These are phyloP conservation scores for Helicoverpa zea DNA, from an alignment of 1,140 invertebrate species.

Conservation along the genomic window DNA sequence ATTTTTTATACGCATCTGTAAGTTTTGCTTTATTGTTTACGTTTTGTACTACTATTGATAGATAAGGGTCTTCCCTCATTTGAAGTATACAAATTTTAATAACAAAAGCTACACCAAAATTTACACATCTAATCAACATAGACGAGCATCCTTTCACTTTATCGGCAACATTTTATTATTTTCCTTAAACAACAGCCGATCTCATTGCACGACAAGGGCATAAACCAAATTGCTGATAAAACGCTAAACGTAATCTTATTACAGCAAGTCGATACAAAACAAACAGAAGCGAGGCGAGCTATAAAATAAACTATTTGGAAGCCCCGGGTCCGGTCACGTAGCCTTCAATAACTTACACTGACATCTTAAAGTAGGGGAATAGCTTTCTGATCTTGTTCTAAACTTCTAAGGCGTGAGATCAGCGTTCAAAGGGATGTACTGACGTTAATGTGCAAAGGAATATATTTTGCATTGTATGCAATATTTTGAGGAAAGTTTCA, in stretches of 20 bases:
- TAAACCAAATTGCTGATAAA: conserved; percentile 39
- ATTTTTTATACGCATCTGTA: no score
- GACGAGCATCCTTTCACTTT: not conserved
- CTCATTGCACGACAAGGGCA: not conserved
- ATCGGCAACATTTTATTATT: not conserved
- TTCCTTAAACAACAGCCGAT: not conserved
- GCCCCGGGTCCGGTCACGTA: conserved; percentile 66
- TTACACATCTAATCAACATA: not conserved
- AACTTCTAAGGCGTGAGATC: conserved; percentile 56
- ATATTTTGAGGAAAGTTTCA: conserved; percentile 2
- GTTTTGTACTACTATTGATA: no score
- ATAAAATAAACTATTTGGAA: conserved; percentile 55
- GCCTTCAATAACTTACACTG: conserved; percentile 66
- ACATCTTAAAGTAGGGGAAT: conserved; percentile 70
- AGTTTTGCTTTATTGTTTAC: no score
- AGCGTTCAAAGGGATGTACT: conserved; percentile 25
- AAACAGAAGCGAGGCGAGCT: conserved; percentile 36
- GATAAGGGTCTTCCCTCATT: no score
- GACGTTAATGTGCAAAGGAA: conserved; percentile 11
- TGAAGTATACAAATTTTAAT: no score
- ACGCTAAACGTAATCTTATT: conserved; percentile 43
- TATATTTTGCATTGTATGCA: conserved; percentile 24
- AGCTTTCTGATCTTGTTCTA: conserved; percentile 71
- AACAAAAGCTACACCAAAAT: no score
- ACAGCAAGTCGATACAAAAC: conserved; percentile 43